Conservation (phyloP, 1,140 invertebrate genomes). For the Musca vetustissima region DNA sequence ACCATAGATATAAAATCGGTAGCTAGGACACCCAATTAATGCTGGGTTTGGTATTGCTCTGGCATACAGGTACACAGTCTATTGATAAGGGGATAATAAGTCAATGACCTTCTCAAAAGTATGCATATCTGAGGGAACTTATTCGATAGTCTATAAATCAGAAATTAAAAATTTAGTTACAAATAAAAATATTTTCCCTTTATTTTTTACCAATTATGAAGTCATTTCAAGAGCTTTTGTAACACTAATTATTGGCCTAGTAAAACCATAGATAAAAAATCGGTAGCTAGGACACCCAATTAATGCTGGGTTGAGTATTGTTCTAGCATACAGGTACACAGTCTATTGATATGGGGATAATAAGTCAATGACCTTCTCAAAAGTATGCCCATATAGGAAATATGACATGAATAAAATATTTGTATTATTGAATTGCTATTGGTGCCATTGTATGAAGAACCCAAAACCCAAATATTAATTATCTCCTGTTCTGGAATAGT, state of each 20-base stretch:
- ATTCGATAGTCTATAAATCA: too few relatives aligned
- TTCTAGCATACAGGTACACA: neutral
- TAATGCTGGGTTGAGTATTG: neutral
- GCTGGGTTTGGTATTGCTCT: neutral
- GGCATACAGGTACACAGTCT: neutral
- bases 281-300: constrained; percentile 19
- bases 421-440: too few relatives aligned
- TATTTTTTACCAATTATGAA: too few relatives aligned
- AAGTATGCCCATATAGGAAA: too few relatives aligned
- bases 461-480: too few relatives aligned
- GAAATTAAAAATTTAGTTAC: too few relatives aligned
- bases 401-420: too few relatives aligned
- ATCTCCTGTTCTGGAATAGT: too few relatives aligned
- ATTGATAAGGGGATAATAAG: neutral
- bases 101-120: constrained; percentile 7
- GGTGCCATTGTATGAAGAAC: too few relatives aligned
- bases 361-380: neutral
- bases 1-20: constrained; percentile 25
- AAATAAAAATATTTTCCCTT: neutral
- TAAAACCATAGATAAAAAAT: constrained; percentile 17
- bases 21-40: constrained; percentile 18
- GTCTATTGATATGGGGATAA: neutral
- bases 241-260: constrained; percentile 31
- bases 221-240: too few relatives aligned
- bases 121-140: too few relatives aligned